Base-by-base conservation (phyloP, 2,797 vertebrate genomes). In the Spondyliosoma cantharus region DNA sequence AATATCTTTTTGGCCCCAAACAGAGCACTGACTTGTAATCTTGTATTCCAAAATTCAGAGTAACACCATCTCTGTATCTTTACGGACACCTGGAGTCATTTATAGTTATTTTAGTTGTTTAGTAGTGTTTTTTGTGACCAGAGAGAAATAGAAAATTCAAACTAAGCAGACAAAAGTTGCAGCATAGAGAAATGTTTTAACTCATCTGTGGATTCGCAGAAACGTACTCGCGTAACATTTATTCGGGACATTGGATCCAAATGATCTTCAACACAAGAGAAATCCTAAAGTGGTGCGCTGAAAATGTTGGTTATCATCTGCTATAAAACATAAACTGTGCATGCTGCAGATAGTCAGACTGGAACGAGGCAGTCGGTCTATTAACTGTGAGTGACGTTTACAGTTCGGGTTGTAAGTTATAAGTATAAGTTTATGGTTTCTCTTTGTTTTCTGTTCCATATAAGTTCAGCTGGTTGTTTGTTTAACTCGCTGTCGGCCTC, bases 401-500 rank as follows among this genome's bases (percentile, higher is more conserved):
- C 24, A 27, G 14, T 5, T 1, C 11, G 22, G 19, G 19, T 32
- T 14, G 2, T 53, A 52, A 52, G 11, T 50, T 20, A 25, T 22
- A 3, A 32, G 29, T 32, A 6, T 32, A 37, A 7, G 32, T 37
- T 37, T 37, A 11, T 48, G 16, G 14, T n/a, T 54, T 11, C 22
- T 37, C 12, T 24, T 24, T 53, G 20, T 46, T 50, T 50, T 50
- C 17, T 3, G 24, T 11, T 37, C 37, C 37, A 11, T 37, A 46
- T 46, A 46, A 16, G 25, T 58, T 71, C 12, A 25, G 5, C 5
- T 69, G 25, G 5, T 25, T 32, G 46, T 29, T 60, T 8, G 4
- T 67, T 68, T 37, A 37, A 37, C 37, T n/a, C 16, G 46, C 7
- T 50, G 52, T 32, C 48, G 11, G 69, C 67, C 53, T 49, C 50